Conservation (phyloP, 2,888 invertebrate species). For the Gastracanthus pulcherrimus region DNA sequence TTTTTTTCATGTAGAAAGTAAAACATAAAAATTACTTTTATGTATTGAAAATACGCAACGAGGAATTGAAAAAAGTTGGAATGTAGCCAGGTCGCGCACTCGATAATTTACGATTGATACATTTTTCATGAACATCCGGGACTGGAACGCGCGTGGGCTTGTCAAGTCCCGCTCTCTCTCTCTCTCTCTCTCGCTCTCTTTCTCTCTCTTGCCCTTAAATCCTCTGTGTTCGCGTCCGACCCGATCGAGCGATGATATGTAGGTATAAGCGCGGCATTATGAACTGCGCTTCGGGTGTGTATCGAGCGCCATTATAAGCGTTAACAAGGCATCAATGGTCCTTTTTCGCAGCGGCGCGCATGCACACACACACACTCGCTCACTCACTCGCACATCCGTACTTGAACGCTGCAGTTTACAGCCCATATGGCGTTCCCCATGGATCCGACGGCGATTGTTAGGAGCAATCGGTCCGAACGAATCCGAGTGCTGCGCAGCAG, state of each 20-base stretch:
- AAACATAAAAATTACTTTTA: neutral
- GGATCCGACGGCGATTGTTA: slow-evolving; percentile 50
- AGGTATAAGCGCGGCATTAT: slow-evolving; percentile 29
- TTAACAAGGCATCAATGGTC: slow-evolving; percentile 60
- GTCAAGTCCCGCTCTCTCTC: too few relatives aligned
- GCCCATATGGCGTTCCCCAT: slow-evolving; percentile 66
- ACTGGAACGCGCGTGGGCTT: neutral
- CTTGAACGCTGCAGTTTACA: slow-evolving; percentile 63
- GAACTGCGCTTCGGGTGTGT: slow-evolving; percentile 13
- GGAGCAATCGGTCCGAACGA: slow-evolving; percentile 54
- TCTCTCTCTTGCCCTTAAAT: neutral
- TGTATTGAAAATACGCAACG: neutral
- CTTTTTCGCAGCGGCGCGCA: slow-evolving; percentile 40
- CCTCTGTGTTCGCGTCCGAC: neutral
- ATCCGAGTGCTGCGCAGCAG: slow-evolving; percentile 54
- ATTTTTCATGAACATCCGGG: slow-evolving; percentile 23
- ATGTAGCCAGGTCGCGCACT: neutral
- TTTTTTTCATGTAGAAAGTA: neutral
- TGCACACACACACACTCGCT: neutral
- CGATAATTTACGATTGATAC: slow-evolving; percentile 18
- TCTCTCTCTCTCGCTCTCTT: too few relatives aligned
- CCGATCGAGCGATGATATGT: slow-evolving; percentile 8
- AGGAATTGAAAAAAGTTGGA: neutral
- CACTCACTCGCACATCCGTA: slow-evolving; percentile 42
- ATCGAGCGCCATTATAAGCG: slow-evolving; percentile 42